A percentile compares a stretch with the other conserved stretches of the same genome.
Conservation (phyloP, 2,797 vertebrate species). For the Fistularia tabacaria region DNA sequence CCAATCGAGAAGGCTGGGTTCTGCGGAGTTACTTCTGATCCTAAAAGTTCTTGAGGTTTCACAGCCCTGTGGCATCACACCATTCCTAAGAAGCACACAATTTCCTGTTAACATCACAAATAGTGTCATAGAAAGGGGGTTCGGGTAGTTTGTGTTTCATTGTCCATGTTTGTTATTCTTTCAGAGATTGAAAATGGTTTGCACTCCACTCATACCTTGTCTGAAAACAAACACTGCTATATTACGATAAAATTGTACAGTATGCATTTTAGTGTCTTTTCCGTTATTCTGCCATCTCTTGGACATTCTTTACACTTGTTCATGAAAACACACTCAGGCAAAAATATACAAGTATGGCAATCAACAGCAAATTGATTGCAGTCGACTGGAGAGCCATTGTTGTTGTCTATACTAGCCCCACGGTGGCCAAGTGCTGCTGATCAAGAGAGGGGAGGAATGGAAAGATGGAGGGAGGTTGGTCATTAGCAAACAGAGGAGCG, state of each 20-base stretch:
- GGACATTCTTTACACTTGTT: conserved; percentile 1
- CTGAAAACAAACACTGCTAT: too few relatives aligned
- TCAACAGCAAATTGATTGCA: conserved; percentile 48
- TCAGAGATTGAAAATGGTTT: background rate
- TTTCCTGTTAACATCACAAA: background rate
- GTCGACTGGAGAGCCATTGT: conserved; percentile 52
- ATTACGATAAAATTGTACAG: too few relatives aligned
- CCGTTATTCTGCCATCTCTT: too few relatives aligned
- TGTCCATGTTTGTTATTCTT: conserved; percentile 8
- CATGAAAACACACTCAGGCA: conserved; percentile 14
- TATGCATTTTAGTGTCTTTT: too few relatives aligned
- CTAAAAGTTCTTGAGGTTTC: conserved; percentile 21
- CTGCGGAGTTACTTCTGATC: background rate
- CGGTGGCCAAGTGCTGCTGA: conserved; percentile 41
- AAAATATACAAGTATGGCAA: conserved; percentile 29
- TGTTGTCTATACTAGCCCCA: conserved; percentile 28
- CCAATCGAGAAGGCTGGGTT: too few relatives aligned
- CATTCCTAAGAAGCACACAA: background rate
- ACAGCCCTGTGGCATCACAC: conserved; percentile 6
- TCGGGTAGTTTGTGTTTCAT: background rate
- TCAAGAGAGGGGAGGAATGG: conserved; percentile 25
- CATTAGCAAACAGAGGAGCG: conserved; percentile 66
- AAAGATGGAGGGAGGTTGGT: conserved; percentile 26
- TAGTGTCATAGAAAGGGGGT: background rate
- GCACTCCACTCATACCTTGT: too few relatives aligned